These are phyloP conservation scores for Alfaro cultratus DNA, from an alignment of 2,797 vertebrate species.

Conservation along the genomic window DNA sequence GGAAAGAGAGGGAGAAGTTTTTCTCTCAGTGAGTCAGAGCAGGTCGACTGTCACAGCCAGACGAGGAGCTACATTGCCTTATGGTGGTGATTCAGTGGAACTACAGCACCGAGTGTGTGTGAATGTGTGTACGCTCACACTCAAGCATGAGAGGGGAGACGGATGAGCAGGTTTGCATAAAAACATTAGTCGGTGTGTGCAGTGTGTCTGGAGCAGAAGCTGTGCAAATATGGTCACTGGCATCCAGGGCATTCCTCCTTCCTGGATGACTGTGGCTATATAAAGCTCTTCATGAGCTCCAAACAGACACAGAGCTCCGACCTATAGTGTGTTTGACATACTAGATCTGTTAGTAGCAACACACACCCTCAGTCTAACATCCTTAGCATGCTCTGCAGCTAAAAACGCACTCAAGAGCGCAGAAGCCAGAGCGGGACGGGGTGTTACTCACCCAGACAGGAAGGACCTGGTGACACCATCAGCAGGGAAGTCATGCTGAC, in stretches of 20 bases:
- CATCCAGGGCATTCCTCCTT: conserved; percentile 76
- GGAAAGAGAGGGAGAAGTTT: conserved; percentile 70
- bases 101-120: conserved; percentile 45
- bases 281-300: conserved; percentile 60
- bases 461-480: conserved; percentile 73
- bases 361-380: conserved; percentile 41
- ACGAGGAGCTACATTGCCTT: conserved; percentile 67
- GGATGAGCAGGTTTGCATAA: conserved; percentile 55
- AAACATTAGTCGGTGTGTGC: conserved; percentile 51
- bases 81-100: conserved; percentile 65
- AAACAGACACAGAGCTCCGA: conserved; percentile 28
- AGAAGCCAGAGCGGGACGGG: conserved; percentile 33
- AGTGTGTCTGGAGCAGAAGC: conserved; percentile 51
- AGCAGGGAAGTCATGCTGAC: conserved; percentile 48
- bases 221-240: conserved; percentile 79
- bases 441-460: conserved; percentile 61
- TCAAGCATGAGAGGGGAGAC: conserved; percentile 32
- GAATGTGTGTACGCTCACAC: conserved; percentile 16
- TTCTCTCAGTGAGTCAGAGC: conserved; percentile 55
- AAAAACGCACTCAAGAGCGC: conserved; percentile 46
- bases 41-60: conserved; percentile 37
- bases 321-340: conserved; percentile 46
- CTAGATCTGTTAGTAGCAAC: conserved; percentile 62
- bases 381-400: conserved; percentile 34
- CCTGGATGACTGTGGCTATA: conserved; percentile 73